A percentile compares a stretch with the other conserved stretches of the same genome.
phyloP scores from a whole-genome alignment of 2,113 vertebrate genomes.

The Miniopterus natalensis region DNA sequence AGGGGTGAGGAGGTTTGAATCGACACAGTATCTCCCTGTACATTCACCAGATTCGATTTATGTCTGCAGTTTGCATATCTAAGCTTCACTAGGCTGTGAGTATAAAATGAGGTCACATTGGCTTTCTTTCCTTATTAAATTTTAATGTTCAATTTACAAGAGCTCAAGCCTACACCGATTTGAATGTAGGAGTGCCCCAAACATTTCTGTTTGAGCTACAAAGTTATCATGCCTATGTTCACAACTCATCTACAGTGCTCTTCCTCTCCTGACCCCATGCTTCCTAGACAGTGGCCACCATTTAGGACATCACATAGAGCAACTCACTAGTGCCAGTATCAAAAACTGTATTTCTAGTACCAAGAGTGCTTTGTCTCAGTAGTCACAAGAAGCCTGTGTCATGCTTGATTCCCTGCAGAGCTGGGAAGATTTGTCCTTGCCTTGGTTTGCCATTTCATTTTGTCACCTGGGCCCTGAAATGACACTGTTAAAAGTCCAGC shows the following conservation, averaged over 20 bases:
- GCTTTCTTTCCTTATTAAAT: slow-evolving; percentile 62
- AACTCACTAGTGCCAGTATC: background rate
- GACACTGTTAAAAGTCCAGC: background rate
- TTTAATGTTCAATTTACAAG: slow-evolving; percentile 54
- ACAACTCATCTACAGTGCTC: background rate
- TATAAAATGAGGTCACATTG: slow-evolving; percentile 66
- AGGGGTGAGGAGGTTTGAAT: background rate
- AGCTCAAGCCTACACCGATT: background rate
- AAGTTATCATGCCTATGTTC: background rate
- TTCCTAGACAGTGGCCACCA: background rate
- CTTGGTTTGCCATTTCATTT: background rate
- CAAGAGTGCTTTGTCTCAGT: background rate
- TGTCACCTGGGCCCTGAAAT: background rate
- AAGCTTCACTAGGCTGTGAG: background rate
- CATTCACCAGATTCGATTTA: slow-evolving; percentile 62
- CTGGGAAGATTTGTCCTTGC: background rate
- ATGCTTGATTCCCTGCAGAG: background rate
- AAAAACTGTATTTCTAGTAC: background rate
- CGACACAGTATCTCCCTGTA: background rate
- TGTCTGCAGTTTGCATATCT: slow-evolving; percentile 10
- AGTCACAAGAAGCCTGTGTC: background rate
- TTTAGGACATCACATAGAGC: background rate
- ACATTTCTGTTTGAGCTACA: background rate
- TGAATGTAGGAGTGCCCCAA: background rate
- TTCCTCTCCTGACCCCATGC: background rate